These are phyloP conservation scores for Karalla daura DNA, from an alignment of 2,797 vertebrate species.

Conservation along the genomic window DNA sequence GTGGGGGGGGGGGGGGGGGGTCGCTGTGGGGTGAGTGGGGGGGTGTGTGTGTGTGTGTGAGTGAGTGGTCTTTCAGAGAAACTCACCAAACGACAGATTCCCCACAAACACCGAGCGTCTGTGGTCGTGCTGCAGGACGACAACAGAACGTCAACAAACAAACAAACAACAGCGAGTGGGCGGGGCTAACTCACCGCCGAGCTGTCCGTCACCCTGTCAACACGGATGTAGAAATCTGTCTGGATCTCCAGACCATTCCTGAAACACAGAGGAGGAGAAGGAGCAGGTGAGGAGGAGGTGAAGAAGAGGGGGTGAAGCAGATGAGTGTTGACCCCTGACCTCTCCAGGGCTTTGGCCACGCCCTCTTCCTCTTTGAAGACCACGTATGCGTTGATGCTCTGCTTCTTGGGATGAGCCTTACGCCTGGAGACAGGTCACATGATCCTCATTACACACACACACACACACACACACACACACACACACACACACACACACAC, in stretches of 20 bases:
- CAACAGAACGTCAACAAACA: not conserved
- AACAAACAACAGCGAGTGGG: too few species aligned
- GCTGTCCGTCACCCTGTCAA: constrained; percentile 85
- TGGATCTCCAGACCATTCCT: constrained; percentile 93
- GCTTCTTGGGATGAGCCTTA: constrained; percentile 88
- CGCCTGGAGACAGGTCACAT: constrained; percentile 80
- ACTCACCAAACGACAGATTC: constrained; percentile 94
- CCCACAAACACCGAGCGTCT: constrained; percentile 93
- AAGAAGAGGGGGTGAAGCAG: too few species aligned
- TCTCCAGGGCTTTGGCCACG: constrained; percentile 84
- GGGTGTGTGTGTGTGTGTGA: too few species aligned
- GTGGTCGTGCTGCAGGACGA: constrained; percentile 87
- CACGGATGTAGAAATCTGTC: constrained; percentile 89
- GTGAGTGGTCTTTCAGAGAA: too few species aligned
- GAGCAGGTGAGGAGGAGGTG: not conserved
- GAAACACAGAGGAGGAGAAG: not conserved
- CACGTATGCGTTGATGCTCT: constrained; percentile 93
- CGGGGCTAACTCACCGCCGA: constrained; percentile 78
- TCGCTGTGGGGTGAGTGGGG: too few species aligned
- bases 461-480: not conserved
- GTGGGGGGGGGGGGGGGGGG: too few species aligned
- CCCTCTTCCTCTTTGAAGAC: constrained; percentile 88
- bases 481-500: too few species aligned
- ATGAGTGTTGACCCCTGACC: constrained; percentile 76
- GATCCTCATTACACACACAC: not conserved